These are phyloP conservation scores for Glossosoma conforme DNA, from an alignment of 1,140 invertebrate species.

Conservation along the genomic window DNA sequence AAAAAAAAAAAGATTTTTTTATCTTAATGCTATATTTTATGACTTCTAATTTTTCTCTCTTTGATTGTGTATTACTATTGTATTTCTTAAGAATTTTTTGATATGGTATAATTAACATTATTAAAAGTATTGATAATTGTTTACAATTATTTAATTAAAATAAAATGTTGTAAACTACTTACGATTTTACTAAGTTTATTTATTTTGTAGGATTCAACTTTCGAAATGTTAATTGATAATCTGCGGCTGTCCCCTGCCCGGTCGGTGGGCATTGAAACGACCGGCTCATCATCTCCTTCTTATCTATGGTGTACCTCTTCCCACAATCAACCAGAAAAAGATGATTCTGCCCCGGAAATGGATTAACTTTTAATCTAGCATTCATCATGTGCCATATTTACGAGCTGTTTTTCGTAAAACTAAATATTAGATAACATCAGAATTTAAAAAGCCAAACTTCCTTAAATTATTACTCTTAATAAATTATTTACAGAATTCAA, in stretches of 20 bases:
- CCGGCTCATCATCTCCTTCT: conserved; percentile 1
- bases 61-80: too few species aligned
- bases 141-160: too few species aligned
- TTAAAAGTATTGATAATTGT: too few species aligned
- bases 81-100: too few species aligned
- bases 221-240: conserved; percentile 22
- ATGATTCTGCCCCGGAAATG: conserved; percentile 22
- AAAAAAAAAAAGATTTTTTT: too few species aligned
- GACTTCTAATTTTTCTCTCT: too few species aligned
- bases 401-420: not conserved
- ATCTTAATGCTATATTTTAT: too few species aligned
- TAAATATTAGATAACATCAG: not conserved
- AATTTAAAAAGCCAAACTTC: too few species aligned
- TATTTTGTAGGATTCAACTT: conserved; percentile 14
- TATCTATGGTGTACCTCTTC: conserved; percentile 10
- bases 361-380: conserved; percentile 18
- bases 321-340: conserved; percentile 28
- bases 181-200: not conserved
- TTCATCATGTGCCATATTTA: conserved; percentile 7
- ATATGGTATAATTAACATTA: too few species aligned
- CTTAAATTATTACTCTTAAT: too few species aligned
- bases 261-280: not conserved
- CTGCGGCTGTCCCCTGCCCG: conserved; percentile 9
- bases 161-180: conserved; percentile 4
- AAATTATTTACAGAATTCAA: too few species aligned